These are phyloP conservation scores for Pseudomyrmex sp. DNA, from an alignment of 1,140 invertebrate genomes.

Conservation along the genomic window DNA sequence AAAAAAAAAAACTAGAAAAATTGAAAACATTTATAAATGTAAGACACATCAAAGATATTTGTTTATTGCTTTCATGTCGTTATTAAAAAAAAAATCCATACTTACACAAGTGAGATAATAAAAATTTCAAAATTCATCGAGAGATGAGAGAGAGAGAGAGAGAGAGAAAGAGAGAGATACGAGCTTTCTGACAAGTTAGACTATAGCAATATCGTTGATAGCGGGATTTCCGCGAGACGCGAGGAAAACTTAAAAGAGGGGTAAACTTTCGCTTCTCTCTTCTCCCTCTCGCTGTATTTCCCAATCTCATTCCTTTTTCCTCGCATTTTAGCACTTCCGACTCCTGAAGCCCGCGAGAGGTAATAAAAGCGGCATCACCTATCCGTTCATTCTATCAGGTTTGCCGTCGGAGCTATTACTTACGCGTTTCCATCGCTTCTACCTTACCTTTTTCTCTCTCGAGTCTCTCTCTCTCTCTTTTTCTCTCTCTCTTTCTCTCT, in stretches of 20 bases:
- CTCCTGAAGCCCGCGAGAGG: conserved; percentile 53
- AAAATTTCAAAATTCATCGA: too few species aligned
- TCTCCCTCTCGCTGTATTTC: conserved; percentile 19
- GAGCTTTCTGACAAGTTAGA: not conserved
- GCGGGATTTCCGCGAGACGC: not conserved
- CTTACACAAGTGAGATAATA: too few species aligned
- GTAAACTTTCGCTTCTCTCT: conserved; percentile 21
- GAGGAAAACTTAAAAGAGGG: not conserved
- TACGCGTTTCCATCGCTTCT: conserved; percentile 60
- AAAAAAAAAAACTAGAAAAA: too few species aligned
- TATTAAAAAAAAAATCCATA: too few species aligned
- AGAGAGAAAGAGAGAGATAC: too few species aligned
- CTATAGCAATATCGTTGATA: not conserved
- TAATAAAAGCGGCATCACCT: conserved; percentile 72
- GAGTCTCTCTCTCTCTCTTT: not conserved
- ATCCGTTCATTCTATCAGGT: conserved; percentile 72
- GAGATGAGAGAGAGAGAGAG: too few species aligned
- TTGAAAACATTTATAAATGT: too few species aligned
- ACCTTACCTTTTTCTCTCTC: not conserved
- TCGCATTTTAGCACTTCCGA: conserved; percentile 40
- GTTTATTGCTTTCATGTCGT: too few species aligned
- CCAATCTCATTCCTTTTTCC: conserved; percentile 6
- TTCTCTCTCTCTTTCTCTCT: conserved; percentile 9
- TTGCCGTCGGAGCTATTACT: conserved; percentile 69
- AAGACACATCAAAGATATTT: too few species aligned